phyloP scores from a whole-genome alignment of 2,888 invertebrate genomes.

The Eilema griseolum region DNA sequence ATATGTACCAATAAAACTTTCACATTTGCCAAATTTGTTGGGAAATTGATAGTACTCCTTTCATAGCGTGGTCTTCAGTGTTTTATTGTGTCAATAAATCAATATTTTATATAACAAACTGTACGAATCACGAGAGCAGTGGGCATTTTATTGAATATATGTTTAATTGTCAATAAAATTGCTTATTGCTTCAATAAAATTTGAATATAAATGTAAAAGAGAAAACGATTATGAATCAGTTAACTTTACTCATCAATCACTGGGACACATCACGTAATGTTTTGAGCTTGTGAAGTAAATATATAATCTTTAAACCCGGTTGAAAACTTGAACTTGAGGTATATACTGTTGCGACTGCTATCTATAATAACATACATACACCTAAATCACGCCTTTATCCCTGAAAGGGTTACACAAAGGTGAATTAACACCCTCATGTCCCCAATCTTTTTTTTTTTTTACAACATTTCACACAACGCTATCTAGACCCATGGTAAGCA shows the following conservation, averaged over 20 bases:
- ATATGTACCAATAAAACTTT: conserved; percentile 1
- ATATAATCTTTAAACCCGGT: no score
- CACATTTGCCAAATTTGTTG: background rate
- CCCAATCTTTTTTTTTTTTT: no score
- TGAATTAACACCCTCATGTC: no score
- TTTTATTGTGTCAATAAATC: background rate
- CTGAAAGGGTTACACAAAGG: no score
- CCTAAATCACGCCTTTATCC: no score
- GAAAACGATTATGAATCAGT: background rate
- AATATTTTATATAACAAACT: background rate
- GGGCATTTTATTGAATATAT: background rate
- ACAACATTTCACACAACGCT: no score
- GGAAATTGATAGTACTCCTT: background rate
- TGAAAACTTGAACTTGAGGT: no score
- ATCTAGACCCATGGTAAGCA: no score
- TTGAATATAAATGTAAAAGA: background rate
- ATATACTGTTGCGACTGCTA: no score
- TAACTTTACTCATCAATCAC: background rate
- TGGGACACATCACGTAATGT: no score
- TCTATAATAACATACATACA: no score
- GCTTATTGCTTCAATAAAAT: background rate
- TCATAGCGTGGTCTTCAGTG: background rate
- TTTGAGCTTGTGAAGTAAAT: no score
- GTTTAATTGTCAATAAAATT: conserved; percentile 2
- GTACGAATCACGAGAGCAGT: background rate